A percentile compares a stretch with the other conserved stretches of the same genome.
These are phyloP conservation scores for Hirtodrosophila confusa DNA, from an alignment of 2,888 invertebrate genomes.

Conservation along the genomic window DNA sequence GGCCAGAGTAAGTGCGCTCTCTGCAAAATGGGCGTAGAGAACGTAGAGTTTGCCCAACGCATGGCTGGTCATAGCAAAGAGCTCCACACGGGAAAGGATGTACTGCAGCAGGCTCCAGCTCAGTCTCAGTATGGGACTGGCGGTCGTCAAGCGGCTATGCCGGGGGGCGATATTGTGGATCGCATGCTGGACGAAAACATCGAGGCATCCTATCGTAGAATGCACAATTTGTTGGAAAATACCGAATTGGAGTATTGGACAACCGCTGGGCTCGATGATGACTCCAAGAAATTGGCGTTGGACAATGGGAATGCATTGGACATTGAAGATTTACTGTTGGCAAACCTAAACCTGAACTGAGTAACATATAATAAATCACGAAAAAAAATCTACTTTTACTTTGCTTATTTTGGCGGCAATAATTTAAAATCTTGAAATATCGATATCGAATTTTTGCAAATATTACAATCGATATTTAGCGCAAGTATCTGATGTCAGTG, in stretches of 20 bases:
- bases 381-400: background rate
- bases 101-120: background rate
- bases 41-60: constrained; percentile 69
- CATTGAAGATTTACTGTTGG: constrained; percentile 42
- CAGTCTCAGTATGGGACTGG: background rate
- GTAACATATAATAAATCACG: background rate
- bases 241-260: constrained; percentile 49
- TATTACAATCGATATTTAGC: constrained; percentile 10
- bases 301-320: constrained; percentile 47
- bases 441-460: too few relatives aligned
- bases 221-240: constrained; percentile 60
- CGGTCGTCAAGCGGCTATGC: constrained; percentile 7
- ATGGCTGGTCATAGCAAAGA: constrained; percentile 18
- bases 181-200: constrained; percentile 81
- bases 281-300: constrained; percentile 76
- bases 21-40: constrained; percentile 81
- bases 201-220: constrained; percentile 78
- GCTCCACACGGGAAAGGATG: background rate
- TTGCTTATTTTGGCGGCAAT: background rate
- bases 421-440: constrained; percentile 1
- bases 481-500: constrained; percentile 16
- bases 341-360: constrained; percentile 35
- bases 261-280: constrained; percentile 73
- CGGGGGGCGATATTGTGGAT: constrained; percentile 71
- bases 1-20: constrained; percentile 81